Evolutionary conservation across 1,140 invertebrate species (phyloP), one percentile per base, ranked within the genome.

Genomic region (Macrocentrus cingulum): DNA sequence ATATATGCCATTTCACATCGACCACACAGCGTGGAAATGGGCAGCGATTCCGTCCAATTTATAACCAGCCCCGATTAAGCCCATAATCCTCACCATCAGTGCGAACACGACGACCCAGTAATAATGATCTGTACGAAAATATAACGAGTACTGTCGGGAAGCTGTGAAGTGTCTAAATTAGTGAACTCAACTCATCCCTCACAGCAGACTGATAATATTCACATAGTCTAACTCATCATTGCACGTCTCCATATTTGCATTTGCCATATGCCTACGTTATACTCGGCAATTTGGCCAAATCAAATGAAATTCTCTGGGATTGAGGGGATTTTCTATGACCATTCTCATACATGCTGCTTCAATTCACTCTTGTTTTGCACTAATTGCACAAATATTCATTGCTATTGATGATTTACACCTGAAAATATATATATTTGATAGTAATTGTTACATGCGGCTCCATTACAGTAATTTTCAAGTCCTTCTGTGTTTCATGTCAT

Each of bases 1-100:
- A 54, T 44, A 20, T 15, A 45, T 29, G 1, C 23, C 36, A 39
- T 15, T n/a, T 39, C 36, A 39, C 11, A 39, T 39, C 36, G 36
- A 39, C 36, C 36, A 39, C 36, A 15, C 25, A 29, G 4, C 4
- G 25, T 52, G 19, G 45, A 29, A 48, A 51, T 39, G 37, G 51
- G 42, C 34, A 52, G 59, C 66, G 56, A 70, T 67, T 64, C 49
- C 61, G 62, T 58, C 59, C 66, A 70, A 68, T 69, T 70, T 66
- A 69, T 69, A 69, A 61, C 64, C 48, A 50, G 58, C 66, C 48
- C 29, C 62, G 64, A 69, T 65, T 69, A 63, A 67, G 58, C 67
- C n/a, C 39, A 63, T 69, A 69, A 68, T 69, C 66, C 65, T 59
- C 60, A 60, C 52, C 46, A 65, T 46, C 51, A 51, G 59, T 46